Conservation (phyloP, 1,140 invertebrate species). For the Diplogasteroides magnus region DNA sequence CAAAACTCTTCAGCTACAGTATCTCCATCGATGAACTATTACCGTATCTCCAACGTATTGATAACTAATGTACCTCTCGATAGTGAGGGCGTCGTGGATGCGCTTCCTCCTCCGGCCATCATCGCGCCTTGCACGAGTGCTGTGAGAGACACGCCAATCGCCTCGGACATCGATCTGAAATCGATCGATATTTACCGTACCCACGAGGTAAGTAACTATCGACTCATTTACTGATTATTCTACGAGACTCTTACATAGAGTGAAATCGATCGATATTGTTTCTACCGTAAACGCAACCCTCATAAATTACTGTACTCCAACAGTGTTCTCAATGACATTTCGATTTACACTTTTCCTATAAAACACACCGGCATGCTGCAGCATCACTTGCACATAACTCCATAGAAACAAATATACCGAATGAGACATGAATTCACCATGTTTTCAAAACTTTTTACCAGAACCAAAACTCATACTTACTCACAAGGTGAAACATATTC, state of each 20-base stretch:
- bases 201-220: no score
- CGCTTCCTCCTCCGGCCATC: constrained; percentile 1
- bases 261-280: no score
- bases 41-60: not conserved
- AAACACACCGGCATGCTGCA: no score
- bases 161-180: constrained; percentile 14
- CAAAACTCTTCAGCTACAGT: constrained; percentile 6
- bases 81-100: constrained; percentile 4
- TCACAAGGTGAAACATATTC: not conserved
- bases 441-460: no score
- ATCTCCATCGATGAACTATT: constrained; percentile 10
- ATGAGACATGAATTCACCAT: no score
- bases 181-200: not conserved
- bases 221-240: no score
- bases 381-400: no score
- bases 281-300: no score
- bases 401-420: no score
- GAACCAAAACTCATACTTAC: no score
- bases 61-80: constrained; percentile 1
- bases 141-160: constrained; percentile 1
- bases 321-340: not conserved
- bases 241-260: no score
- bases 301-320: not conserved
- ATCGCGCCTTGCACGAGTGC: constrained; percentile 13
- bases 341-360: not conserved